These are phyloP conservation scores for Camponotus pennsylvanicus DNA, from an alignment of 1,140 invertebrate species.

Conservation along the genomic window DNA sequence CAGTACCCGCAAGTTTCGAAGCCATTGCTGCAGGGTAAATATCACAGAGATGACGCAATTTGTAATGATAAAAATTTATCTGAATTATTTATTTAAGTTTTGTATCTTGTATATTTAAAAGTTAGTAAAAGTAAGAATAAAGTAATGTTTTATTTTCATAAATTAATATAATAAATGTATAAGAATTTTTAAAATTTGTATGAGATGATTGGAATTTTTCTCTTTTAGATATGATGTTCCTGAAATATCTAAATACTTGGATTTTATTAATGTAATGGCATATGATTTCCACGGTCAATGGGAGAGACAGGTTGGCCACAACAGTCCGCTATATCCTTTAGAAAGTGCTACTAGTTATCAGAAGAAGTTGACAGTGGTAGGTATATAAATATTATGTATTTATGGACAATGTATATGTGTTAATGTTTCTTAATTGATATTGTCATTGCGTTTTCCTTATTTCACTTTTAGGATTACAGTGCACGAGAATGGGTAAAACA, in stretches of 20 bases:
- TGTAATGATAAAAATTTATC: neutral
- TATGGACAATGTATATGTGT: neutral
- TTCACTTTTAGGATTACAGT: conserved; percentile 91
- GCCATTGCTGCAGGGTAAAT: conserved; percentile 94
- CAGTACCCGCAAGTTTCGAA: conserved; percentile 96
- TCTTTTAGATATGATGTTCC: conserved; percentile 93
- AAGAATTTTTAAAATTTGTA: neutral
- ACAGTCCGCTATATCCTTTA: conserved; percentile 95
- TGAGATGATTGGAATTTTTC: neutral
- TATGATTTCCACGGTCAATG: conserved; percentile 98
- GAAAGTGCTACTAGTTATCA: conserved; percentile 96
- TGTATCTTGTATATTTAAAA: neutral
- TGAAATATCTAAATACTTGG: conserved; percentile 97
- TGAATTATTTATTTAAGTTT: neutral
- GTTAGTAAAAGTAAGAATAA: too few relatives aligned
- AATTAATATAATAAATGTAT: too few relatives aligned
- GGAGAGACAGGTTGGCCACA: conserved; percentile 97
- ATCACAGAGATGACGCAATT: neutral
- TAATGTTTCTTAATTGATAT: neutral
- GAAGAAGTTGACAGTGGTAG: conserved; percentile 95
- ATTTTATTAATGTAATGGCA: conserved; percentile 98
- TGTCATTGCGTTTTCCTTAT: conserved; percentile 5
- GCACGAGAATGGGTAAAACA: conserved; percentile 97
- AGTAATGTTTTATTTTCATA: neutral
- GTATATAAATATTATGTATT: conserved; percentile 76